Percentiles rank a stretch among this genome's conserved stretches.
Conservation (phyloP, 2,888 invertebrate species). For the Euzophera pinguis region DNA sequence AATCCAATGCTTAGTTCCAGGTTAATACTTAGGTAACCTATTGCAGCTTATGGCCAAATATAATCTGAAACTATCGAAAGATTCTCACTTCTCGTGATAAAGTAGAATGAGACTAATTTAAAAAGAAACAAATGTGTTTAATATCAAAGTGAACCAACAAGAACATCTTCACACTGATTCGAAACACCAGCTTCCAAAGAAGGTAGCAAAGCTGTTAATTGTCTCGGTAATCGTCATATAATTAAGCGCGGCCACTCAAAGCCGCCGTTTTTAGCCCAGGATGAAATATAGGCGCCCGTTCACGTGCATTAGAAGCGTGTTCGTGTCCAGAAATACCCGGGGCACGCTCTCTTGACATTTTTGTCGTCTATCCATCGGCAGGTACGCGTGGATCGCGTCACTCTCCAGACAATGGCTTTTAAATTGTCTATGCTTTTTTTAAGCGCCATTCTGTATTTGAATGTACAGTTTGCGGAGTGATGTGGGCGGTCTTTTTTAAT, state of each 20-base stretch:
- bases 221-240: slow-evolving; percentile 32
- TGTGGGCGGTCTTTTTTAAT: not conserved
- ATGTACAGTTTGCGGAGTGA: slow-evolving; percentile 2
- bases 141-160: not conserved
- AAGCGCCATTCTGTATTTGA: slow-evolving; percentile 28
- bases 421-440: slow-evolving; percentile 28
- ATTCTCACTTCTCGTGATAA: too few species aligned
- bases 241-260: slow-evolving; percentile 31
- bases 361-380: slow-evolving; percentile 53
- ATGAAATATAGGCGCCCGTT: slow-evolving; percentile 17
- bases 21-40: too few species aligned
- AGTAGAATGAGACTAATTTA: too few species aligned
- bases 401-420: slow-evolving; percentile 32
- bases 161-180: not conserved
- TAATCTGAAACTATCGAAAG: too few species aligned
- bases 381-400: slow-evolving; percentile 48
- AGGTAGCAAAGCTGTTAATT: slow-evolving; percentile 24
- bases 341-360: slow-evolving; percentile 48
- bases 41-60: too few species aligned
- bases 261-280: slow-evolving; percentile 30
- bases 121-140: not conserved
- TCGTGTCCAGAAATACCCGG: slow-evolving; percentile 46
- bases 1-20: too few species aligned
- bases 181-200: not conserved
- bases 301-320: slow-evolving; percentile 25